Evolutionary conservation across 2,113 vertebrate species (phyloP).

Genomic region (Pollachius pollachius): DNA sequence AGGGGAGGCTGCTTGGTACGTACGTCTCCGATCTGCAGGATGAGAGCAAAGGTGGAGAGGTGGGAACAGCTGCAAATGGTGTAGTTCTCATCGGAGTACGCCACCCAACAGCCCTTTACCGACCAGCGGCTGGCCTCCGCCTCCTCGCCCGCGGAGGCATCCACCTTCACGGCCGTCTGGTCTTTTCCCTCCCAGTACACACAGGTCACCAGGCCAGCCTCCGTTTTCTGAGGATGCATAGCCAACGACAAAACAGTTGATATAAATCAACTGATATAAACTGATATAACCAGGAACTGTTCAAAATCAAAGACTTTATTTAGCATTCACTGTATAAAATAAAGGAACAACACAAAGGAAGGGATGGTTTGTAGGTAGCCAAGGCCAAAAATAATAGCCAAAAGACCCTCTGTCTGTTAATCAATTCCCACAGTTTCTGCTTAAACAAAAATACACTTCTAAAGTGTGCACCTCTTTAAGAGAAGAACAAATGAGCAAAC

Average conservation of each 20-base stretch:
- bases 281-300: too few species aligned
- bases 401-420: too few species aligned
- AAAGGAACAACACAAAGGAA: too few species aligned
- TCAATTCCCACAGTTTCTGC: too few species aligned
- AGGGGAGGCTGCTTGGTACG: not conserved
- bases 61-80: conserved; percentile 72
- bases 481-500: too few species aligned
- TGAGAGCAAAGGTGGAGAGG: conserved; percentile 75
- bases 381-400: too few species aligned
- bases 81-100: conserved; percentile 33
- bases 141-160: not conserved
- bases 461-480: too few species aligned
- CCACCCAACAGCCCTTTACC: conserved; percentile 55
- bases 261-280: too few species aligned
- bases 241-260: not conserved
- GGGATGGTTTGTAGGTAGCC: too few species aligned
- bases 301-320: too few species aligned
- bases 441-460: too few species aligned
- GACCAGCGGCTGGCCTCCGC: conserved; percentile 57
- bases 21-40: conserved; percentile 71
- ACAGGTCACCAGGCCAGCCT: conserved; percentile 58
- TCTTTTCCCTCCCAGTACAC: conserved; percentile 65
- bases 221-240: conserved; percentile 15
- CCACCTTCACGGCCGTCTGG: not conserved
- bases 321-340: too few species aligned